These are phyloP conservation scores for Drosophila miranda DNA, from an alignment of 1,140 invertebrate species.

Conservation along the genomic window DNA sequence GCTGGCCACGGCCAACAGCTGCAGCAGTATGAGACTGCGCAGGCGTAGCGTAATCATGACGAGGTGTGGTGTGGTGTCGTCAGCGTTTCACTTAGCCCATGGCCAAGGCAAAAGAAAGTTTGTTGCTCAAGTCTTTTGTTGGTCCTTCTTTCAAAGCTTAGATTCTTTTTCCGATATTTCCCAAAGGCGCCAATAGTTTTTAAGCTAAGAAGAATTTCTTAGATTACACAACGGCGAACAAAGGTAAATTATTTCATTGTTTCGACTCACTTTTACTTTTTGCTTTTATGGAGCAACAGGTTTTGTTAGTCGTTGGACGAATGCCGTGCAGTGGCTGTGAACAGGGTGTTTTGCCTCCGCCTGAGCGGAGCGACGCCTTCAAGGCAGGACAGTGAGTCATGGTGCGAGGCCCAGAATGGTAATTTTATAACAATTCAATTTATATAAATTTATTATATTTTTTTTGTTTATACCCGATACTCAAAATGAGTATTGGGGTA, in stretches of 20 bases:
- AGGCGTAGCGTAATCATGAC: constrained; percentile 69
- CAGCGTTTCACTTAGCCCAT: constrained; percentile 46
- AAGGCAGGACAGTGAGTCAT: too few species aligned
- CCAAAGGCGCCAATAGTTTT: background rate
- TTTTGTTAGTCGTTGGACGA: constrained; percentile 20
- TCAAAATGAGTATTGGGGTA: too few species aligned
- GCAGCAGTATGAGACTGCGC: constrained; percentile 57
- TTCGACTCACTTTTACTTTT: constrained; percentile 65
- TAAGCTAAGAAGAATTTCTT: background rate
- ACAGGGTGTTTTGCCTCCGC: too few species aligned
- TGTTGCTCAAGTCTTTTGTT: constrained; percentile 59
- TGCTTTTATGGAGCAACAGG: constrained; percentile 63
- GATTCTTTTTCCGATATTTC: constrained; percentile 1
- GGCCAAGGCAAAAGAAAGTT: constrained; percentile 38
- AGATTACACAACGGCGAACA: constrained; percentile 9
- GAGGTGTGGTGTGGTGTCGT: constrained; percentile 37
- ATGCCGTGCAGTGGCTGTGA: too few species aligned
- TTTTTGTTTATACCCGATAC: too few species aligned
- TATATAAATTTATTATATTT: constrained; percentile 10
- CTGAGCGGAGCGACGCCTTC: too few species aligned
- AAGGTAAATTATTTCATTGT: constrained; percentile 19
- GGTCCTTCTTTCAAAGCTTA: background rate
- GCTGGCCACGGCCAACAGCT: constrained; percentile 49
- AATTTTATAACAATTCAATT: background rate
- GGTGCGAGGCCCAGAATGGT: too few species aligned